These are phyloP conservation scores for Archips xylosteana DNA, from an alignment of 2,888 invertebrate genomes.

Conservation along the genomic window DNA sequence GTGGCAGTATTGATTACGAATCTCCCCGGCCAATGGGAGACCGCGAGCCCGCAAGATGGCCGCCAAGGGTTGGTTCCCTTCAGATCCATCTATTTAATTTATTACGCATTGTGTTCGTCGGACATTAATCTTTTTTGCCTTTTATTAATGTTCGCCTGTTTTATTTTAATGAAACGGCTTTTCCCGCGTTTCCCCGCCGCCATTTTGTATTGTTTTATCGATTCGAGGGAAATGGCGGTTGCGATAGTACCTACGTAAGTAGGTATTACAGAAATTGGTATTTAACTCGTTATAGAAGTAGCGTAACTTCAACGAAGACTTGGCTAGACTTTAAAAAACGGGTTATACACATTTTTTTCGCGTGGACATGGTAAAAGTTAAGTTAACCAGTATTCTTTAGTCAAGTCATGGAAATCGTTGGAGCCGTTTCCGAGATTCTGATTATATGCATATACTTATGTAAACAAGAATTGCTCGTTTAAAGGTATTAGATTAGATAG, in stretches of 20 bases:
- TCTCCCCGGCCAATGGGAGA: slow-evolving; percentile 70
- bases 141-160: slow-evolving; percentile 81
- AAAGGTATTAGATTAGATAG: too few species aligned
- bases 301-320: too few species aligned
- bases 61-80: slow-evolving; percentile 71
- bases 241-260: neutral
- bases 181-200: slow-evolving; percentile 64
- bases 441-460: too few species aligned
- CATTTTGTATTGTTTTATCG: slow-evolving; percentile 65
- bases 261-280: neutral
- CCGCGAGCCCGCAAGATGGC: slow-evolving; percentile 70
- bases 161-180: slow-evolving; percentile 82
- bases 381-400: too few species aligned
- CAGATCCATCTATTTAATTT: slow-evolving; percentile 77
- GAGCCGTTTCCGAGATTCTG: too few species aligned
- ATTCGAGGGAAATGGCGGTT: slow-evolving; percentile 43
- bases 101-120: slow-evolving; percentile 78
- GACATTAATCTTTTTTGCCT: slow-evolving; percentile 84
- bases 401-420: too few species aligned
- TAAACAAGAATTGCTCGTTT: too few species aligned
- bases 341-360: too few species aligned
- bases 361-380: too few species aligned
- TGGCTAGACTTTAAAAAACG: too few species aligned
- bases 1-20: slow-evolving; percentile 75
- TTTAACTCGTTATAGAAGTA: neutral